Evolutionary conservation across 2,888 invertebrate species (phyloP), one percentile per base, ranked within the genome.

Genomic region (Taenaris catops): DNA sequence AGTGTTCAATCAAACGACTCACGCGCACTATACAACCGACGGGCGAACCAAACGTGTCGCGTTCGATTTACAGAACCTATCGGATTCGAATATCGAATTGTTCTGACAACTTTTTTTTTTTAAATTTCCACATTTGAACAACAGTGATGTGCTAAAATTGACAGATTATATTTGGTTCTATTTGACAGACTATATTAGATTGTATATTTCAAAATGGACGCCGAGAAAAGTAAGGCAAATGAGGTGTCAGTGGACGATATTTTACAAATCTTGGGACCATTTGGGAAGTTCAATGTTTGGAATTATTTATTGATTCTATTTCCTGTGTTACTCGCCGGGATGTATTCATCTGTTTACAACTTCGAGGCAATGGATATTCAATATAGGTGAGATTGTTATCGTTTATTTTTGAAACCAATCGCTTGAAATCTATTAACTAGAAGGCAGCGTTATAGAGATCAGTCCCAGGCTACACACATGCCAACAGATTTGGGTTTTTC

Each of bases 221-320:
- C 64, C 0, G 81, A 83, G 48, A 84, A 83, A 51, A 78, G 69
- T 34, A 54, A 63, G 12, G 39, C 29, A 33, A 59, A 44, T 40
- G 76, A 76, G 56, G 81, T 80, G 62, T 67, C 71, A 1, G 83
- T 83, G 51, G 86, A 86, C 43, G 80, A 81, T 55, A 84, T 86
- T 44, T 63, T 86, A 32, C 55, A 64, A 35, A 60, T 72, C 26
- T 45, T 86, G 6, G 74, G 81, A 44, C 84, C 86, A 1, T 86
- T 83, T 14, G 75, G 78, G 1, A 71, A 55, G 41, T 86, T 83
- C 36, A 84, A 86, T 56, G 41, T 80, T 34, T 71, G 54, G 6
- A 83, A 65, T 61, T 81, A 67, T 40, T 24, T 68, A 4, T 54
- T 84, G 16, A 76, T 86, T 24, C 55, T 86, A 44, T 68, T 84